A percentile compares a stretch with the other conserved stretches of the same genome.
phyloP scores from a whole-genome alignment of 2,888 invertebrate genomes.

The Sarcophaga subvicina region DNA sequence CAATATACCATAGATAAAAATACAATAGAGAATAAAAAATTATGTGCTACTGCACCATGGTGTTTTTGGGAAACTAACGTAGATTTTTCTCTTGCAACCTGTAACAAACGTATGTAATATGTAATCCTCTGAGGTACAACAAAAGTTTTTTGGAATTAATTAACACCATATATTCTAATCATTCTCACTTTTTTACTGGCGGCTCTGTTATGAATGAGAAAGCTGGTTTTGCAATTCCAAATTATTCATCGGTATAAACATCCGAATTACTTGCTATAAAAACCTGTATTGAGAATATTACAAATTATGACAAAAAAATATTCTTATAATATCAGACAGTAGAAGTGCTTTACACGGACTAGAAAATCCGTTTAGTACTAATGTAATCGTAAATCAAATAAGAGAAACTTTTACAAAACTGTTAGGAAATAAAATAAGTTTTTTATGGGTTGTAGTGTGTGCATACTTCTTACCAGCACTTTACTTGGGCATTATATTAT shows the following conservation, averaged over 20 bases:
- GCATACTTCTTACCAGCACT: too few relatives aligned
- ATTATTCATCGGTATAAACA: conserved; percentile 26
- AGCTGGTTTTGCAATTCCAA: neutral
- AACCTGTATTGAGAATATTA: conserved; percentile 26
- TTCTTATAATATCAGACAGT: conserved; percentile 16
- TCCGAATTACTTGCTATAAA: conserved; percentile 2
- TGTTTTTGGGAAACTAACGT: too few relatives aligned
- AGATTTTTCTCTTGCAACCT: too few relatives aligned
- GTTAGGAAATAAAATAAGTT: too few relatives aligned
- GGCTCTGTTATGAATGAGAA: conserved; percentile 11
- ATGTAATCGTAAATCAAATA: too few relatives aligned
- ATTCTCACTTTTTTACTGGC: conserved; percentile 6
- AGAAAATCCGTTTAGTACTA: neutral
- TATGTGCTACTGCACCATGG: too few relatives aligned
- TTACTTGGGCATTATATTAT: too few relatives aligned
- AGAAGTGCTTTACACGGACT: neutral
- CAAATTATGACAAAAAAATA: conserved; percentile 5
- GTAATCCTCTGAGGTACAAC: conserved; percentile 12
- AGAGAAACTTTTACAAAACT: too few relatives aligned
- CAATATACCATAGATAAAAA: too few relatives aligned
- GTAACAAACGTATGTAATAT: neutral
- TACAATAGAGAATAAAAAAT: too few relatives aligned
- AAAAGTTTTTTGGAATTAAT: conserved; percentile 31
- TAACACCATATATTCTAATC: conserved; percentile 2
- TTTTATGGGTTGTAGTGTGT: too few relatives aligned